These are phyloP conservation scores for Phyllopteryx taeniolatus DNA, from an alignment of 2,113 vertebrate species.

Conservation along the genomic window DNA sequence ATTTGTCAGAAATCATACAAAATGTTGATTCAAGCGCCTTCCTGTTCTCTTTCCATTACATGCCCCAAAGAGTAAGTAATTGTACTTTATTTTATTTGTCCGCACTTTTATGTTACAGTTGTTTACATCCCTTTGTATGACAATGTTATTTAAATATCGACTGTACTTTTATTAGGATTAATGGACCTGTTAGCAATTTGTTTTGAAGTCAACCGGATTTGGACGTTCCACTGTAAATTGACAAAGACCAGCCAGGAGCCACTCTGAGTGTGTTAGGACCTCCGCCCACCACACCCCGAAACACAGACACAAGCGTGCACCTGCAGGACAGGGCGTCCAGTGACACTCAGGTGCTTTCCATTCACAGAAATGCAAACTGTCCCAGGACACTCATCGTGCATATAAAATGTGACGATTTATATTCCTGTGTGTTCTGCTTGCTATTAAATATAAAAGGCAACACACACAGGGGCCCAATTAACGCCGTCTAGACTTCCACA, in stretches of 20 bases:
- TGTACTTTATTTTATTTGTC: neutral
- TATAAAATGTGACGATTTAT: conserved; percentile 46
- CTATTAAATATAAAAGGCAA: conserved; percentile 39
- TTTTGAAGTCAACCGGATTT: neutral
- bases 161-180: neutral
- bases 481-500: conserved; percentile 37
- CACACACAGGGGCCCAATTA: conserved; percentile 33
- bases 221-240: neutral
- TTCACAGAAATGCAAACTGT: conserved; percentile 31
- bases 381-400: conserved; percentile 39
- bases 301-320: conserved; percentile 24
- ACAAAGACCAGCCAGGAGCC: conserved; percentile 10
- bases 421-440: conserved; percentile 25
- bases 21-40: neutral
- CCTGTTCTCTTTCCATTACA: neutral
- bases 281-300: conserved; percentile 19
- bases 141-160: neutral
- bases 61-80: neutral
- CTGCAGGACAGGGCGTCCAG: conserved; percentile 9
- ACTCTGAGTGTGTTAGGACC: conserved; percentile 21
- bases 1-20: neutral
- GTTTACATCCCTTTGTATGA: neutral
- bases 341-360: conserved; percentile 16
- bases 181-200: neutral
- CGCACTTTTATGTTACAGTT: neutral